phyloP scores from a whole-genome alignment of 2,113 vertebrate species.

The Podarcis muralis region DNA sequence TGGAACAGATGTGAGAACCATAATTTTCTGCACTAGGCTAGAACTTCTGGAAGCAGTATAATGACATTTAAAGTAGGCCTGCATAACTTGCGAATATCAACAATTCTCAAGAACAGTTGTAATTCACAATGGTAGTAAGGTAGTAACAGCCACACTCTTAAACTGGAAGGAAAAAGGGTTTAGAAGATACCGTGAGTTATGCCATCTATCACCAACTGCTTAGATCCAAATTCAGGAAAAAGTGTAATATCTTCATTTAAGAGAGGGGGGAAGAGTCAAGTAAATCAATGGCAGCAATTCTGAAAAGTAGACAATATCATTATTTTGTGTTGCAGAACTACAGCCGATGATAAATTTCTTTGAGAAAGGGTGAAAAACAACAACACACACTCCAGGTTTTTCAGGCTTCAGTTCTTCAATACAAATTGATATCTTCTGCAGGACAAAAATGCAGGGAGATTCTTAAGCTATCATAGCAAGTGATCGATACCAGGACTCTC shows the following conservation, averaged over 20 bases:
- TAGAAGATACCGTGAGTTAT: not conserved
- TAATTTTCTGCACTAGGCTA: not conserved
- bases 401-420: slow-evolving; percentile 18
- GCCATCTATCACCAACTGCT: slow-evolving; percentile 15
- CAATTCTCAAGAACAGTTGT: no score
- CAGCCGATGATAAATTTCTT: slow-evolving; percentile 26
- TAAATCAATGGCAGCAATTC: slow-evolving; percentile 23
- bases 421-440: slow-evolving; percentile 20
- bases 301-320: slow-evolving; percentile 16
- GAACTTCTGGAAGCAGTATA: not conserved
- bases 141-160: not conserved
- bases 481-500: slow-evolving; percentile 57
- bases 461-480: slow-evolving; percentile 38
- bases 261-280: not conserved
- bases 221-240: slow-evolving; percentile 24
- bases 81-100: not conserved
- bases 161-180: not conserved
- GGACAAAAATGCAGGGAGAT: slow-evolving; percentile 41
- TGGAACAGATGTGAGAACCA: not conserved
- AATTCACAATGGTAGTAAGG: no score
- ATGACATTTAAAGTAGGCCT: not conserved
- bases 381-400: slow-evolving; percentile 12
- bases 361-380: slow-evolving; percentile 3
- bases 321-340: slow-evolving; percentile 19
- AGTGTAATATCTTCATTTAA: slow-evolving; percentile 16